Percentiles rank a stretch among this genome's conserved stretches.
Conservation (phyloP, 2,113 vertebrate species). For the Craseonycteris thonglongyai region DNA sequence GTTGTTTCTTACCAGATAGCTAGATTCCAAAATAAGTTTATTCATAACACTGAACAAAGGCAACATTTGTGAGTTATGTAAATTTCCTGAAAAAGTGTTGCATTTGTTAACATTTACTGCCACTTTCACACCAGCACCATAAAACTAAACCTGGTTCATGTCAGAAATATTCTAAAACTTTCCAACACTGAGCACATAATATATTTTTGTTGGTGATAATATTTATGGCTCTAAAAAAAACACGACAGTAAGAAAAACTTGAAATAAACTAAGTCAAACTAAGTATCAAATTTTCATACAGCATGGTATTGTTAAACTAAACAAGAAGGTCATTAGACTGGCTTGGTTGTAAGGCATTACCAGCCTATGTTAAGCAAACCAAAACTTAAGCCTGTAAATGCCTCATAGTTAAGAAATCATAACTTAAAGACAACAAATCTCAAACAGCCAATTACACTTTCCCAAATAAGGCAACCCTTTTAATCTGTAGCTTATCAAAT, state of each 20-base stretch:
- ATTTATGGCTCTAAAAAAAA: background rate
- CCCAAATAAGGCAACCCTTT: background rate
- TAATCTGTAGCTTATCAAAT: background rate
- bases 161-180: background rate
- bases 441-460: background rate
- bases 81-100: slow-evolving; percentile 47
- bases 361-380: background rate
- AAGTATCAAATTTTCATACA: background rate
- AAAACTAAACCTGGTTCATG: background rate
- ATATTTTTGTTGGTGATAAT: background rate
- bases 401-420: background rate
- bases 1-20: background rate
- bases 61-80: slow-evolving; percentile 43
- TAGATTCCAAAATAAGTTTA: slow-evolving; percentile 52
- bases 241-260: background rate
- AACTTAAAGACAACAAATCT: background rate
- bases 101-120: slow-evolving; percentile 51
- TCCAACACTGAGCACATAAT: background rate
- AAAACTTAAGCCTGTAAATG: background rate
- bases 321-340: background rate
- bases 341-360: background rate
- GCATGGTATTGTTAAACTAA: background rate
- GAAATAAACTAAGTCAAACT: background rate
- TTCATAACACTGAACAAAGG: slow-evolving; percentile 65
- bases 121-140: background rate